Conservation (phyloP, 2,888 invertebrate species). For the Pammene fasciana region DNA sequence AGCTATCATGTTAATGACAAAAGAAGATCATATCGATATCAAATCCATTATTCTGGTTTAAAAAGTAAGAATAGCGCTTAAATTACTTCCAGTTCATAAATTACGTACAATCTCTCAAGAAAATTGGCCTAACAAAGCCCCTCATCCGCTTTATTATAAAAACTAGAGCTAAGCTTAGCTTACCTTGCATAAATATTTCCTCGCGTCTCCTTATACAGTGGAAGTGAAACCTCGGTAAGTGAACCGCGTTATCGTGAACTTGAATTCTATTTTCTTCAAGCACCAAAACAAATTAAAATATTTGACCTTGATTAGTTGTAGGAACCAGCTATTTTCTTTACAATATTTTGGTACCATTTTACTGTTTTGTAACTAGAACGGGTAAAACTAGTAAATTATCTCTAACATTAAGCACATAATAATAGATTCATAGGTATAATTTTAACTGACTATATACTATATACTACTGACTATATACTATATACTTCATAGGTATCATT, state of each 20-base stretch:
- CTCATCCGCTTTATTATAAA: constrained; percentile 27
- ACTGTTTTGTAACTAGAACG: too few relatives aligned
- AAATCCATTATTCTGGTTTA: too few relatives aligned
- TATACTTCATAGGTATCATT: too few relatives aligned
- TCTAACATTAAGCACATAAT: too few relatives aligned
- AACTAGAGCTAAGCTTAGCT: constrained; percentile 28
- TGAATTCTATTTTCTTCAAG: background rate
- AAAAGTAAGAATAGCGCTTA: too few relatives aligned
- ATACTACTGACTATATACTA: too few relatives aligned
- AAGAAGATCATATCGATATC: too few relatives aligned
- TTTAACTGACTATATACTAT: too few relatives aligned
- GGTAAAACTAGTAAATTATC: too few relatives aligned
- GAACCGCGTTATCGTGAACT: background rate
- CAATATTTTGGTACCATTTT: too few relatives aligned
- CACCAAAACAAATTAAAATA: background rate
- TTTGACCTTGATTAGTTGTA: background rate
- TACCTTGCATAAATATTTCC: constrained; percentile 38
- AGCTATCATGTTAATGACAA: too few relatives aligned
- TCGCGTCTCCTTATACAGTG: constrained; percentile 5
- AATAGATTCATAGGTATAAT: too few relatives aligned
- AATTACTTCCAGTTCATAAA: constrained; percentile 26
- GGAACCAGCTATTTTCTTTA: background rate
- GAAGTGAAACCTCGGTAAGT: constrained; percentile 2
- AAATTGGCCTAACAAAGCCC: constrained; percentile 33
- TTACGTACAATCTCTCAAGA: constrained; percentile 19